A percentile compares a stretch with the other conserved stretches of the same genome.
Evolutionary conservation across 2,113 vertebrate species (phyloP).

Genomic region (Rhodinocichla rosea): DNA sequence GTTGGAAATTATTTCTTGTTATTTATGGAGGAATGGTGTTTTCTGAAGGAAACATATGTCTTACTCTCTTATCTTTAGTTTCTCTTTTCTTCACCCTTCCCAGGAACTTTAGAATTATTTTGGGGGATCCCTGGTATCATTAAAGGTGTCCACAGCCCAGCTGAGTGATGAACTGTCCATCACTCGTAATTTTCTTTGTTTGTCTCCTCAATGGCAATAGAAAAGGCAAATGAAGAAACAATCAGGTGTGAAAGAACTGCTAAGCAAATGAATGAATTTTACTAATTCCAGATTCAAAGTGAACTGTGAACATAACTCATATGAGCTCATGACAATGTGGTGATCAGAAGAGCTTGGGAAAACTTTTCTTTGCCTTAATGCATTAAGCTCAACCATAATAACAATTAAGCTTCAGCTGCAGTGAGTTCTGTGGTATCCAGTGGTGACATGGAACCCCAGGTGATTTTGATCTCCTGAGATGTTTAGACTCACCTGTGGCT

Average conservation of each 20-base stretch:
- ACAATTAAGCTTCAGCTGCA: not conserved
- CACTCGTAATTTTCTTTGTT: not conserved
- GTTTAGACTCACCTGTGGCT: not conserved
- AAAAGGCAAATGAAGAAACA: not conserved
- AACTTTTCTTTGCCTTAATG: not conserved
- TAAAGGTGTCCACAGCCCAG: not conserved
- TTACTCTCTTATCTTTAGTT: not conserved
- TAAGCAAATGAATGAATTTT: not conserved
- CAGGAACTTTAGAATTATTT: not conserved
- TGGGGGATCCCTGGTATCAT: not conserved
- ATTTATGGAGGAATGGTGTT: not conserved
- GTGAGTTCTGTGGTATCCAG: not conserved
- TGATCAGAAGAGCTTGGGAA: not conserved
- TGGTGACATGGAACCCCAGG: not conserved
- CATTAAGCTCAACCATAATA: not conserved
- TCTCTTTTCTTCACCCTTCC: not conserved
- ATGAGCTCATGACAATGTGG: not conserved
- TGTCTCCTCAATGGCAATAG: not conserved
- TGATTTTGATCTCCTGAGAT: not conserved
- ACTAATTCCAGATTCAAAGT: not conserved
- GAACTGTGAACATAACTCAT: not conserved
- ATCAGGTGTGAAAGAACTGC: not conserved
- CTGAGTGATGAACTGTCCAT: not conserved
- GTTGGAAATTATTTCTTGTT: not conserved
- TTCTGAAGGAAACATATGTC: not conserved